Base-by-base conservation (phyloP, 2,797 vertebrate genomes). In the Falco columbarius region DNA sequence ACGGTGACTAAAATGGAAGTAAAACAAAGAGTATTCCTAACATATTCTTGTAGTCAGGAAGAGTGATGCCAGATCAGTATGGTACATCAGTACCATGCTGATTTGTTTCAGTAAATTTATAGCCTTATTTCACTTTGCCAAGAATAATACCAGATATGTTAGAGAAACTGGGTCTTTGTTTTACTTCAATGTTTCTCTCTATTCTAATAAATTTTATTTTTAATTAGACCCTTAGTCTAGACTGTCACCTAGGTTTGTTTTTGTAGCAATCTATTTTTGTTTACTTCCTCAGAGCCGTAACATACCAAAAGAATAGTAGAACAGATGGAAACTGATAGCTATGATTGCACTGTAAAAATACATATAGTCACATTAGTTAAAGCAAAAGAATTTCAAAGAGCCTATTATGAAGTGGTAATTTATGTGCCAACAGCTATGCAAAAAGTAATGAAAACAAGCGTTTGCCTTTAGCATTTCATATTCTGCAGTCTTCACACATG, bases 201-300 rank as follows among this genome's bases (percentile, higher is more conserved):
- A 10, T 68, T 96, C 88, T 80, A 95, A 92, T 95, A 96, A 92
- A 95, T 97, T 89, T 94, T 87, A 62, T 29, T 85, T 95, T 95
- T 92, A 95, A 96, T 96, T 96, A 96, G 92, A 83, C 56, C 71
- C 77, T 84, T 87, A 85, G 96, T 93, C 94, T 96, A 95, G 92
- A 91, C 94, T 91, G 81, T 93, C 90, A 83, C 65, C 75, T 72
- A 96, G 75, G 72, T 96, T 96, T 95, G 86, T 91, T 87, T 95
- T 89, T 51, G 47, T 90, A 96, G 68, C 20, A 30, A 59, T 96
- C 90, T 95, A 70, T 97, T 95, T 96, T 87, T 97, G 88, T 97
- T 96, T 96, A 94, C 79, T 83, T 94, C 92, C 86, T 95, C 38
- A 7, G 49, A 83, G 96, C 23, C 23, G 47, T 91, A 95, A 86